Percentiles rank a stretch among this genome's conserved stretches.
phyloP scores from a whole-genome alignment of 2,113 vertebrate species.

The Polyodon spathula region DNA sequence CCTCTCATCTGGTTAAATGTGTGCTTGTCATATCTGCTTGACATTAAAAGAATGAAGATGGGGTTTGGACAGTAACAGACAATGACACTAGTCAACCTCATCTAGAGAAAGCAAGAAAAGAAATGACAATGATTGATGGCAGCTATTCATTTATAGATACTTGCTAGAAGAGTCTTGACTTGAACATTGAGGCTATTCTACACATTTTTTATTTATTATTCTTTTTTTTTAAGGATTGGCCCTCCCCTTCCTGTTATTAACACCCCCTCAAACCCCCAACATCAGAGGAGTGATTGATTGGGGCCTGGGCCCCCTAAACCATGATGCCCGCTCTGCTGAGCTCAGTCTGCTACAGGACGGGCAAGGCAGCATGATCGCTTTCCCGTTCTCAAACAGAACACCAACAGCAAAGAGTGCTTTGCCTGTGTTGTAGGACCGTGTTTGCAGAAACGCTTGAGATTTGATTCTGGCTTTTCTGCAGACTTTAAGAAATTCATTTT shows the following conservation, averaged over 20 bases:
- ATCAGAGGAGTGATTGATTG: conserved; percentile 14
- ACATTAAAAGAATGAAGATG: conserved; percentile 72
- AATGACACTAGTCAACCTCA: conserved; percentile 88
- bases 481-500: neutral
- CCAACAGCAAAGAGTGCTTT: conserved; percentile 6
- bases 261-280: neutral
- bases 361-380: conserved; percentile 17
- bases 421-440: neutral
- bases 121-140: conserved; percentile 96
- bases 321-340: conserved; percentile 17
- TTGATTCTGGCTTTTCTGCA: too few relatives aligned
- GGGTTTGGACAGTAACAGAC: conserved; percentile 87
- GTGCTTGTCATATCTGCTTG: conserved; percentile 90
- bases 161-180: conserved; percentile 54
- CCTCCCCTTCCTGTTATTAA: conserved; percentile 2
- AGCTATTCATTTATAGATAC: conserved; percentile 84
- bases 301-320: conserved; percentile 2
- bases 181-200: conserved; percentile 40
- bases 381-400: conserved; percentile 6
- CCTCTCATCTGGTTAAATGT: conserved; percentile 70
- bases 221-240: conserved; percentile 14
- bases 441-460: too few relatives aligned
- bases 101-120: conserved; percentile 74
- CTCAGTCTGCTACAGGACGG: conserved; percentile 15
- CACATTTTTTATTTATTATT: conserved; percentile 13